Evolutionary conservation across 2,797 vertebrate genomes (phyloP).

Genomic region (Leptodactylus fallax): DNA sequence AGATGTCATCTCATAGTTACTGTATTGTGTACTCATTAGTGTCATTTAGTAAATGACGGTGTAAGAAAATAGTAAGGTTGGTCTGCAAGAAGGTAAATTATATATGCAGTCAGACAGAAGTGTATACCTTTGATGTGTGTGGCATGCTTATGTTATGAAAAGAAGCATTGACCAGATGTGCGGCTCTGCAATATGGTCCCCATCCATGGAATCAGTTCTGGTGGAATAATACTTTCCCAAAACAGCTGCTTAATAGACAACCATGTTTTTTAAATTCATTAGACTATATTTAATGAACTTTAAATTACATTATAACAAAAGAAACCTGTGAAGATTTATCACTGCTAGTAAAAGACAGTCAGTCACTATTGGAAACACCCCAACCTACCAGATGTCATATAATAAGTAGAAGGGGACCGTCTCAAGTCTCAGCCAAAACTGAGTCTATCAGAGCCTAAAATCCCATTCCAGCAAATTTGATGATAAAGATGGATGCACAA

Average conservation of each 20-base stretch:
- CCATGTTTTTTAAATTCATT: not conserved
- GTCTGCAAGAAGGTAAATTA: constrained; percentile 13
- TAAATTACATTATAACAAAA: not conserved
- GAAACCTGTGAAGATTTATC: not conserved
- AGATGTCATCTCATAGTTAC: not conserved
- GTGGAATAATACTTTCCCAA: not conserved
- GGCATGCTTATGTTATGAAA: constrained; percentile 3
- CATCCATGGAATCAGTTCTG: not conserved
- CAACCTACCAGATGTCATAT: not conserved
- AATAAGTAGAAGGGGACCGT: not conserved
- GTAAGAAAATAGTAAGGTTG: constrained; percentile 16
- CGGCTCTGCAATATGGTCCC: not conserved
- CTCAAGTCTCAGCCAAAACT: not conserved
- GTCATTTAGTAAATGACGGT: constrained; percentile 5
- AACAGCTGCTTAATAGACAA: not conserved
- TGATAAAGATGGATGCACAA: not conserved
- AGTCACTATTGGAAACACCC: not conserved
- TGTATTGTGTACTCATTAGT: constrained; percentile 22
- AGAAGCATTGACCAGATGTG: constrained; percentile 22
- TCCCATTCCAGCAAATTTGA: not conserved
- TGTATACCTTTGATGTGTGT: constrained; percentile 37
- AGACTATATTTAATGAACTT: not conserved
- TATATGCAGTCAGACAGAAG: not conserved
- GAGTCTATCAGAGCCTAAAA: not conserved
- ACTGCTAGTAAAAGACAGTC: not conserved